phyloP scores from a whole-genome alignment of 1,140 invertebrate species.

The Odontomachus brunneus region DNA sequence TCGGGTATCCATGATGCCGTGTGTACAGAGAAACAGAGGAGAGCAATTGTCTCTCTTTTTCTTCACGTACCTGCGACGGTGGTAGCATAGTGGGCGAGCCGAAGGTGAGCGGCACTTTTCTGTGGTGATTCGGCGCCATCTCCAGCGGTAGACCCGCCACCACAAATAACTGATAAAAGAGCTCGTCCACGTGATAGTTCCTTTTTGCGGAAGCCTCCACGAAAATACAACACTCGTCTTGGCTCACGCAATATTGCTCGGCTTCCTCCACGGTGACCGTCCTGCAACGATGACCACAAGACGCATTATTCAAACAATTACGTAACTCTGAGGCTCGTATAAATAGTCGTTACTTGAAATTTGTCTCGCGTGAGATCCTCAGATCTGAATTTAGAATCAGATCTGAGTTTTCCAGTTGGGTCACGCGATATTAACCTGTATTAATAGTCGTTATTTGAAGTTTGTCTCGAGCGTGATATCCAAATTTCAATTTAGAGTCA shows the following conservation, averaged over 20 bases:
- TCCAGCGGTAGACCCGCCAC: conserved; percentile 92
- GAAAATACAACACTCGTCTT: conserved; percentile 91
- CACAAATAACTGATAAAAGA: conserved; percentile 93
- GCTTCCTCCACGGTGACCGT: conserved; percentile 90
- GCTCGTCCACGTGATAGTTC: conserved; percentile 91
- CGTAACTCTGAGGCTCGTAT: no score
- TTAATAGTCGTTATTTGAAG: no score
- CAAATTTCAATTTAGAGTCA: no score
- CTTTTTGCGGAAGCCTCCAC: conserved; percentile 93
- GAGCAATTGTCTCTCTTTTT: no score
- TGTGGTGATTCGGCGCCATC: conserved; percentile 95
- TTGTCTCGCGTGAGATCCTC: no score
- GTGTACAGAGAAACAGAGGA: no score
- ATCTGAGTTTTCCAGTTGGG: no score
- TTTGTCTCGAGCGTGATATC: no score
- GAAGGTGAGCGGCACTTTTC: conserved; percentile 88
- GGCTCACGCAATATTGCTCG: conserved; percentile 88
- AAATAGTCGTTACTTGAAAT: no score
- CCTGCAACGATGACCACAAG: conserved; percentile 80
- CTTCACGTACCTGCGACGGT: conserved; percentile 86
- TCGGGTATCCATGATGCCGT: no score
- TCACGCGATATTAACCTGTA: no score
- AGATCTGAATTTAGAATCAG: no score
- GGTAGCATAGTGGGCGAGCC: conserved; percentile 89
- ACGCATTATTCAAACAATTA: conserved; percentile 19